Evolutionary conservation across 2,113 vertebrate species (phyloP).

Genomic region (Nesoenas mayeri): DNA sequence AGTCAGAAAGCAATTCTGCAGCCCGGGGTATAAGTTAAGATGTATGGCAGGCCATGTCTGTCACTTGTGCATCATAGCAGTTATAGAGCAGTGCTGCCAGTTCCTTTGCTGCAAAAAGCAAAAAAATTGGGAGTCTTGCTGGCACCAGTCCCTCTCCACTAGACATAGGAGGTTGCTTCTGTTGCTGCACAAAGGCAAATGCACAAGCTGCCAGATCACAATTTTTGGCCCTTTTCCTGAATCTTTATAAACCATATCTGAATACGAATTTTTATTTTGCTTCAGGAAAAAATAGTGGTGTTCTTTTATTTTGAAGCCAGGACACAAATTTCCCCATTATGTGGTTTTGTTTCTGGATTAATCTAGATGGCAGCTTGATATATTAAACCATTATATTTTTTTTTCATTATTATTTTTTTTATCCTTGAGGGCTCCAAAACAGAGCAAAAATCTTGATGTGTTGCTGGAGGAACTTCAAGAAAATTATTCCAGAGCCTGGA

Average conservation of each 20-base stretch:
- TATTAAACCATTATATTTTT: neutral
- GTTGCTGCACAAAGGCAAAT: neutral
- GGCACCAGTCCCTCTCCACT: neutral
- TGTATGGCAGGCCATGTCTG: neutral
- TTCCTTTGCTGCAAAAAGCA: neutral
- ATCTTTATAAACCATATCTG: neutral
- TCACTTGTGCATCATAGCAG: neutral
- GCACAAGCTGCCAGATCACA: neutral
- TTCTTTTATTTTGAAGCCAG: neutral
- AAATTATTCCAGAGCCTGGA: neutral
- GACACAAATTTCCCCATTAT: neutral
- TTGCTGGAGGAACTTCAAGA: neutral
- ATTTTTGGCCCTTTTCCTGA: neutral
- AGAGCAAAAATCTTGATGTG: neutral
- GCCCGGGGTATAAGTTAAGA: neutral
- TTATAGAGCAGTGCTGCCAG: neutral
- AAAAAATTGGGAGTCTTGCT: neutral
- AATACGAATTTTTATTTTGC: neutral
- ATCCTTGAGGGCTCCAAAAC: neutral
- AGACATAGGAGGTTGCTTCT: neutral
- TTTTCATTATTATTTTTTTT: fast-evolving
- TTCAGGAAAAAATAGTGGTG: neutral
- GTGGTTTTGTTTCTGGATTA: neutral
- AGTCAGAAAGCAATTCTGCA: neutral
- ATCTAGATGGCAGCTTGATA: neutral